Conservation (phyloP, 2,888 invertebrate genomes). For the Rhingia campestris region DNA sequence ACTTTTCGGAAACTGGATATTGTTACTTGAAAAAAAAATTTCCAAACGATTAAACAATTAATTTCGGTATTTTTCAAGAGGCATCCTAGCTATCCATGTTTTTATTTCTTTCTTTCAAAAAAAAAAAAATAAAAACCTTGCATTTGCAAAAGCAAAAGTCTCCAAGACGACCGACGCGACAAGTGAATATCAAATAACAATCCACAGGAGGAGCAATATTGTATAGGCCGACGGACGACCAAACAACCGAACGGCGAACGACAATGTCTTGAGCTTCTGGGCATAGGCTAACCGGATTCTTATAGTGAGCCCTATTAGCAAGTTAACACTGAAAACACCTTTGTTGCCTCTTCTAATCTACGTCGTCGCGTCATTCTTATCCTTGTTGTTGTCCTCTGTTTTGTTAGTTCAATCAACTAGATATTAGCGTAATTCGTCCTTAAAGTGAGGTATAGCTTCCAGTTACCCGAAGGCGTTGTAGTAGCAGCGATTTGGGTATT, state of each 20-base stretch:
- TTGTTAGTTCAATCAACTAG: neutral
- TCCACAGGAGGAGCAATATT: neutral
- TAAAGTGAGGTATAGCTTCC: constrained; percentile 44
- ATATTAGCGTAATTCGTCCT: constrained; percentile 54
- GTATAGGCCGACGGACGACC: neutral
- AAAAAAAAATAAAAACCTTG: constrained; percentile 9
- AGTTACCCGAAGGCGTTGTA: constrained; percentile 55
- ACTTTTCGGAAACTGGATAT: constrained; percentile 49
- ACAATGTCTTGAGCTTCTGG: constrained; percentile 59
- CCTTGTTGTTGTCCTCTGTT: constrained; percentile 6
- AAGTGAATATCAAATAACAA: constrained; percentile 51
- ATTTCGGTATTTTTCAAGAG: constrained; percentile 20
- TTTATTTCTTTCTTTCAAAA: constrained; percentile 19
- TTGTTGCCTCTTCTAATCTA: constrained; percentile 10
- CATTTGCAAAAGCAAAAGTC: neutral
- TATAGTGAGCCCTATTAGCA: constrained; percentile 13
- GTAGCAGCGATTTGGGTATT: constrained; percentile 38
- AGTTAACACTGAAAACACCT: constrained; percentile 49
- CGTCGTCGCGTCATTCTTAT: constrained; percentile 2
- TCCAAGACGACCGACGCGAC: constrained; percentile 8
- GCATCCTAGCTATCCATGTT: constrained; percentile 51
- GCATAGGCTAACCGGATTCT: constrained; percentile 8
- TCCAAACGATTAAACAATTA: constrained; percentile 63
- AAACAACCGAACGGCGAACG: neutral
- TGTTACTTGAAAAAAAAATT: constrained; percentile 17